Percentiles rank a stretch among this genome's conserved stretches.
These are phyloP conservation scores for Odontomyia ornata DNA, from an alignment of 2,888 invertebrate genomes.

Conservation along the genomic window DNA sequence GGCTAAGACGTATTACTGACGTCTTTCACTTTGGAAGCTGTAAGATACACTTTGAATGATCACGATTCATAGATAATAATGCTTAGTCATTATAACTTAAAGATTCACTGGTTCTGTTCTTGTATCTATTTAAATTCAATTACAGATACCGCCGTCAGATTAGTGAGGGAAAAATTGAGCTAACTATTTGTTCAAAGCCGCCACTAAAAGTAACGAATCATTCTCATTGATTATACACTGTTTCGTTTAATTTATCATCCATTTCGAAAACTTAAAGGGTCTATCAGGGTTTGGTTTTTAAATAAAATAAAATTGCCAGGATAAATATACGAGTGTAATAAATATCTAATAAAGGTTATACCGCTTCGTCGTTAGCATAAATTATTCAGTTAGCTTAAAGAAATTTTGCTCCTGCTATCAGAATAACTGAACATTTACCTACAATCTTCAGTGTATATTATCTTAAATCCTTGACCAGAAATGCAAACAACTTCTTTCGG, in stretches of 20 bases:
- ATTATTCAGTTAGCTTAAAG: too few species aligned
- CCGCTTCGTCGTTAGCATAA: too few species aligned
- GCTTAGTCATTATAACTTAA: slow-evolving; percentile 36
- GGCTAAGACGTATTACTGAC: too few species aligned
- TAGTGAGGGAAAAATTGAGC: slow-evolving; percentile 16
- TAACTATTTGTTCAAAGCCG: neutral
- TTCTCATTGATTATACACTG: neutral
- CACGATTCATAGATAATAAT: slow-evolving; percentile 15
- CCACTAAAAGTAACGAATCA: neutral
- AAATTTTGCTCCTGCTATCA: too few species aligned
- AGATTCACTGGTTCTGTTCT: slow-evolving; percentile 30
- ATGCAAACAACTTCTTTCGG: slow-evolving; percentile 31
- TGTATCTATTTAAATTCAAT: slow-evolving; percentile 26
- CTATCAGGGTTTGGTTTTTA: too few species aligned
- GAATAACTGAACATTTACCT: too few species aligned
- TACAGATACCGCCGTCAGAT: slow-evolving; percentile 28
- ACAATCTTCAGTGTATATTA: too few species aligned
- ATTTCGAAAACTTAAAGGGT: neutral
- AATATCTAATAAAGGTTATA: neutral
- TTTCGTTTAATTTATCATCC: neutral
- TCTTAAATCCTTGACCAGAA: slow-evolving; percentile 23
- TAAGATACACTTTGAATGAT: slow-evolving; percentile 13
- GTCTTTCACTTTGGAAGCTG: too few species aligned
- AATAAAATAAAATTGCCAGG: too few species aligned
- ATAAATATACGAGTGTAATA: too few species aligned